Conservation (phyloP, 2,797 vertebrate genomes). For the Trachurus trachurus region DNA sequence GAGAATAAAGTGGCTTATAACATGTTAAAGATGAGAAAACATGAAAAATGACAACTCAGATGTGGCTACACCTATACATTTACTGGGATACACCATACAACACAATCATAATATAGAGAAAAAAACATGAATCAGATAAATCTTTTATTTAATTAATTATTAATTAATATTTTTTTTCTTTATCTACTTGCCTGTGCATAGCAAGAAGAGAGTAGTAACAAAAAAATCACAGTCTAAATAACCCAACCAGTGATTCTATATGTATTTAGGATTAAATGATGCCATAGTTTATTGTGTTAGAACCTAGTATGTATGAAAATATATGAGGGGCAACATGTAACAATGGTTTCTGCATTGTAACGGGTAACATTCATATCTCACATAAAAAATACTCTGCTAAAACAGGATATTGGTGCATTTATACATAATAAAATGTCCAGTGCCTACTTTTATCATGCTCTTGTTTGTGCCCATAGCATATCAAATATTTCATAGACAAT, state of each 20-base stretch:
- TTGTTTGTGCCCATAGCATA: not conserved
- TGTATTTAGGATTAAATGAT: not conserved
- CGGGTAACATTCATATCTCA: not conserved
- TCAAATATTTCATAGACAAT: not conserved
- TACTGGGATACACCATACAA: not conserved
- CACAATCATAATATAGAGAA: not conserved
- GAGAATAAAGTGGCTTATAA: not conserved
- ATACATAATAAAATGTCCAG: not conserved
- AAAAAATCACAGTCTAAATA: not conserved
- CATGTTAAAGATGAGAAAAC: not conserved
- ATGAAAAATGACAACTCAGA: not conserved
- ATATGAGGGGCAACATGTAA: too few species aligned
- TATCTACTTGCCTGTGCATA: not conserved
- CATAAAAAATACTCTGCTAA: not conserved
- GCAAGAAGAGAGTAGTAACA: not conserved
- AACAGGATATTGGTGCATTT: not conserved
- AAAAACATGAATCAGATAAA: not conserved
- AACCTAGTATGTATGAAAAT: too few species aligned
- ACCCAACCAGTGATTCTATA: not conserved
- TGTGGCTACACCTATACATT: too few species aligned
- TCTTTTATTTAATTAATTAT: too few species aligned
- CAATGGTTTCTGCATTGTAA: not conserved
- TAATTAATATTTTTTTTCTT: not conserved
- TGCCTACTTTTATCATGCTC: not conserved
- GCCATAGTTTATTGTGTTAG: not conserved